Evolutionary conservation across 2,888 invertebrate genomes (phyloP).

Genomic region (Plagiodera versicolora): DNA sequence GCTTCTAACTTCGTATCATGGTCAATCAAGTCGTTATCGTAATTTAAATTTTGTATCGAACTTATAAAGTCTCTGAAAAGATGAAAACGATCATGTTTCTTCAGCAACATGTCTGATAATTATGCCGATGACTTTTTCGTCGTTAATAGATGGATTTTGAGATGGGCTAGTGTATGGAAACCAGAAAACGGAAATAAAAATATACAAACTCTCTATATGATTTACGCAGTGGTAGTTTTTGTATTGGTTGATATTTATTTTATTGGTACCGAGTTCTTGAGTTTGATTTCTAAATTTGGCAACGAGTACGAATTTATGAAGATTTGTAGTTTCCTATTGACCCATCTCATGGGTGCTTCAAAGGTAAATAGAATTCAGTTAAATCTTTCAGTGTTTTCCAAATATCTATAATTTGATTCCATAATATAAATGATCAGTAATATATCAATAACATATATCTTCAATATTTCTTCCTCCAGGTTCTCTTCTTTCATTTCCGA

Average conservation of each 20-base stretch:
- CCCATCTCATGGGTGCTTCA: constrained; percentile 46
- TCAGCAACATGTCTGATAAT: constrained; percentile 14
- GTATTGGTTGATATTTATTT: constrained; percentile 46
- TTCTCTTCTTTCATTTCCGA: constrained; percentile 42
- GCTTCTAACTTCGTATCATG: too few species aligned
- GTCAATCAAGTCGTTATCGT: too few species aligned
- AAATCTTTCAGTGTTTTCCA: too few species aligned
- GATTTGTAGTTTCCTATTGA: constrained; percentile 45
- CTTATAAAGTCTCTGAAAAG: background rate
- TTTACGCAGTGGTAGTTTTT: constrained; percentile 42
- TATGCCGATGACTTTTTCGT: constrained; percentile 42
- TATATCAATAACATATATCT: background rate
- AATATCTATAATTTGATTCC: too few species aligned
- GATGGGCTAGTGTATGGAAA: constrained; percentile 44
- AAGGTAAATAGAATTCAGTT: constrained; percentile 40
- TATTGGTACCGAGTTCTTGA: constrained; percentile 45
- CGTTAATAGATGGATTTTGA: constrained; percentile 44
- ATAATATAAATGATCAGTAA: background rate
- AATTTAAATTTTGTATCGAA: background rate
- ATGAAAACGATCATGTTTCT: background rate
- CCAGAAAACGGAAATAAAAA: constrained; percentile 37
- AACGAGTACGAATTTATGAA: constrained; percentile 44
- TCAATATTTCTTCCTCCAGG: constrained; percentile 13
- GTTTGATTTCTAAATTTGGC: constrained; percentile 41
- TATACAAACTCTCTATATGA: constrained; percentile 35